Percentiles rank a stretch among this genome's conserved stretches.
Evolutionary conservation across 2,113 vertebrate genomes (phyloP).

Genomic region (Trinectes maculatus): DNA sequence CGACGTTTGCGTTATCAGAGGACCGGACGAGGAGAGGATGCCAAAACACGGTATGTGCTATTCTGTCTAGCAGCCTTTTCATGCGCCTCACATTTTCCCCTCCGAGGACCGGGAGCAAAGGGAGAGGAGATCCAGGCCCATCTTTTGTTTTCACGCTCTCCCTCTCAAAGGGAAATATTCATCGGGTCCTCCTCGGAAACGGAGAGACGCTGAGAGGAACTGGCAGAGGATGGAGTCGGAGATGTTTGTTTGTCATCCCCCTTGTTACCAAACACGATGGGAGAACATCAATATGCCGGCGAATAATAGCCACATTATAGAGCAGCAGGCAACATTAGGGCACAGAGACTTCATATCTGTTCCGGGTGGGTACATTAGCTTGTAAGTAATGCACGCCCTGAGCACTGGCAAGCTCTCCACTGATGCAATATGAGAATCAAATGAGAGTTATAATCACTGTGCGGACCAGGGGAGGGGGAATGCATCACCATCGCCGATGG

Average conservation of each 20-base stretch:
- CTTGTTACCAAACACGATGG: slow-evolving; percentile 53
- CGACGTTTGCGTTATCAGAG: slow-evolving; percentile 33
- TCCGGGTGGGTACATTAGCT: slow-evolving; percentile 60
- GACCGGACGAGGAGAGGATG: slow-evolving; percentile 37
- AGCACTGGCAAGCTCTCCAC: slow-evolving; percentile 48
- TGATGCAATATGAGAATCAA: slow-evolving; percentile 65
- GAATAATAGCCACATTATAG: slow-evolving; percentile 53
- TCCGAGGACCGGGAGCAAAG: slow-evolving; percentile 48
- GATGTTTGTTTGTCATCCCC: slow-evolving; percentile 49
- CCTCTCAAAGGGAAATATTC: slow-evolving; percentile 82
- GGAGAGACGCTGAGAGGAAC: slow-evolving; percentile 16
- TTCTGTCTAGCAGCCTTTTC: slow-evolving; percentile 51
- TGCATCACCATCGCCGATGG: slow-evolving; percentile 61
- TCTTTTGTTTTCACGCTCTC: slow-evolving; percentile 54
- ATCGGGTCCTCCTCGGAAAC: slow-evolving; percentile 66
- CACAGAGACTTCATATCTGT: slow-evolving; percentile 41
- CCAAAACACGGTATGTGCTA: slow-evolving; percentile 61
- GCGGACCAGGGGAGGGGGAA: slow-evolving; percentile 36
- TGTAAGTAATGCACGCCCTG: slow-evolving; percentile 58
- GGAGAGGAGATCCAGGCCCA: slow-evolving; percentile 52
- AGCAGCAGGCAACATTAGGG: slow-evolving; percentile 56
- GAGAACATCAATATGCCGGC: slow-evolving; percentile 46
- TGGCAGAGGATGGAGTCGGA: slow-evolving; percentile 6
- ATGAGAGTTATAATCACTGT: slow-evolving; percentile 67
- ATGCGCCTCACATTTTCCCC: slow-evolving; percentile 64